Evolutionary conservation across 2,113 vertebrate genomes (phyloP).

Genomic region (Tetraodon nigroviridis): DNA sequence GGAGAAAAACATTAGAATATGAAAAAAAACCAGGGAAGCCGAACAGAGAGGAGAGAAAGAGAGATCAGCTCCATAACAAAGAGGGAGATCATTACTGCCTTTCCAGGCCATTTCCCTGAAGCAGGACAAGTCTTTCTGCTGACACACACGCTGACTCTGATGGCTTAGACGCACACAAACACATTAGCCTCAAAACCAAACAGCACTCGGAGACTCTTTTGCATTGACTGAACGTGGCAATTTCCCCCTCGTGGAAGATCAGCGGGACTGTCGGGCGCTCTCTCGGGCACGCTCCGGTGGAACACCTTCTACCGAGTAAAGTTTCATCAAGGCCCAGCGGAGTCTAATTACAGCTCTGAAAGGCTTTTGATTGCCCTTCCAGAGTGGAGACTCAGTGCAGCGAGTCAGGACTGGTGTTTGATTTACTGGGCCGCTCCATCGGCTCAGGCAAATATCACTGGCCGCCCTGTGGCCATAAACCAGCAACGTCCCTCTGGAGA

Average conservation of each 20-base stretch:
- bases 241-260: slow-evolving; percentile 26
- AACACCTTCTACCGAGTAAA: slow-evolving; percentile 44
- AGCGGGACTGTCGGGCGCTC: slow-evolving; percentile 2
- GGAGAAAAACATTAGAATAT: not conserved
- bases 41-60: not conserved
- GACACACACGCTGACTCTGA: slow-evolving; percentile 56
- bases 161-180: slow-evolving; percentile 31
- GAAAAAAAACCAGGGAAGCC: no score
- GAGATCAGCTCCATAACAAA: slow-evolving; percentile 33
- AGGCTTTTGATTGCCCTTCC: slow-evolving; percentile 58
- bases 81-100: slow-evolving; percentile 64
- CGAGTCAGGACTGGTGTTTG: slow-evolving; percentile 37
- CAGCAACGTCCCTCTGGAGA: slow-evolving; percentile 58
- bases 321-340: slow-evolving; percentile 40
- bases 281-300: slow-evolving; percentile 19
- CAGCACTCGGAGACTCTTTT: slow-evolving; percentile 14
- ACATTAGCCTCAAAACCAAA: slow-evolving; percentile 19
- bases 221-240: slow-evolving; percentile 33
- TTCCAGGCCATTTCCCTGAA: slow-evolving; percentile 66
- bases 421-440: slow-evolving; percentile 60
- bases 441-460: slow-evolving; percentile 66
- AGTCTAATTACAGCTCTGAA: slow-evolving; percentile 57
- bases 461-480: slow-evolving; percentile 54
- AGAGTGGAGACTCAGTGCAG: slow-evolving; percentile 47
- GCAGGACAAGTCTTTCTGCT: slow-evolving; percentile 61